Evolutionary conservation across 2,113 vertebrate species (phyloP), one percentile per base, ranked within the genome.

Genomic region (Pollachius pollachius): DNA sequence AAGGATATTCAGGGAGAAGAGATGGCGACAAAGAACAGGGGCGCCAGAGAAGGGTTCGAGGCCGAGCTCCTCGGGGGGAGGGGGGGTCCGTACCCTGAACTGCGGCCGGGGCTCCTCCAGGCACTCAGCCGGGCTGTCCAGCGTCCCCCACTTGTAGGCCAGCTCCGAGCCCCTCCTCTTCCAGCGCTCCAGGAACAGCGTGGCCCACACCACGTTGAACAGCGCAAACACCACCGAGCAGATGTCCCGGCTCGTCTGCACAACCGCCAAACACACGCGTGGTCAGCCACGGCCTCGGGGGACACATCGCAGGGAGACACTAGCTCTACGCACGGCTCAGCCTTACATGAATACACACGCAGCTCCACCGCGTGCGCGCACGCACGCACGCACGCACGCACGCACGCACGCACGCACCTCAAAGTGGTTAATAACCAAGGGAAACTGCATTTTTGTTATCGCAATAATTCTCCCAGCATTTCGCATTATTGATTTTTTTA

Each of bases 131-230:
- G 97, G 96, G 0, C 94, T 90, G 82, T 99, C 96, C 83, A 98
- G 85, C 0, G 96, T 99, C 4, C 97, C 97, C 97, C 97, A 99
- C 71, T 95, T 97, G 90, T 99, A 99, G 58, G 96, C 95, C 0
- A 98, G 93, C 91, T 98, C 97, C 0, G 96, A 95, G 0, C 96
- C 95, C 8, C 95, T 93, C 71, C 95, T 94, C 74, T 99, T 99
- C 97, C 97, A 99, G 67, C 97, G 94, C 90, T 99, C 97, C 70
- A 99, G 89, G 82, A 99, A 99, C 52, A 99, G 87, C 0, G 97
- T 98, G 77, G 97, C 93, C 97, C 97, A 99, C 79, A 99, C 88
- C 65, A 99, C 97, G 0, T 99, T 99, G 92, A 98, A 99, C 64
- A 99, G 86, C 1, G 97, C 96, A 0, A 99, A 99, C 80, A 98